Base-by-base conservation (phyloP, 1,140 invertebrate genomes). In the Trichoplusia ni region DNA sequence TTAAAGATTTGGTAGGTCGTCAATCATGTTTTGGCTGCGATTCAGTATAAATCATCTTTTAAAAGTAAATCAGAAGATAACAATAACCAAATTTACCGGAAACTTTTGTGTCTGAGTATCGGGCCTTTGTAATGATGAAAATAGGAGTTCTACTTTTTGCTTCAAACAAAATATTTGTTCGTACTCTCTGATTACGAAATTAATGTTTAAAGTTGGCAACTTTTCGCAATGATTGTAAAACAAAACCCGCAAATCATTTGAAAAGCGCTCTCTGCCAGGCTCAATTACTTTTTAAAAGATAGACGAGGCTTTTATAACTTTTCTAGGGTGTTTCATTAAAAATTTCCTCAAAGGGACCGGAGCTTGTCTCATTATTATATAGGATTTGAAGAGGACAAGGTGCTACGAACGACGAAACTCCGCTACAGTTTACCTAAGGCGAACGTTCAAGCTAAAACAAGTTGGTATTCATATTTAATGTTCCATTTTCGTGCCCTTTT, bases 211-310 rank as follows among this genome's bases (percentile, higher is more conserved):
- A 60, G 56, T 60, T 60, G 21, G 2, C 16, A 60, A 60, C 56
- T 85, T 58, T 85, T 78, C 62, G 73, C 49, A 62, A 62, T 67
- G 31, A 56, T 67, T 62, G 59, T 62, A 23, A 60, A 64, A 70
- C 63, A 70, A 70, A 62, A 69, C 44, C 67, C 35, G 33, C 53
- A 69, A 62, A 73, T 67, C 54, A 64, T 58, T 67, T 67, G 56
- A 56, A 75, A 51, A 61, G 47, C 64, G 61, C 49, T 42, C 68
- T 59, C 54, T 40, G 27, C 58, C 61, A 68, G 72, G 77, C 79
- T 85, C 81, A 82, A 86, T 84, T 83, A 84, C 73, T 74, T 77
- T 83, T 82, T 74, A 71, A 75, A 84, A 82, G 79, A 79, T 81
- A 63, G 76, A 66, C 65, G 69, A 58, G 61, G 67, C 69, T 73